Evolutionary conservation across 2,797 vertebrate species (phyloP), one percentile per base, ranked within the genome.

Genomic region (Scarus forsteni): DNA sequence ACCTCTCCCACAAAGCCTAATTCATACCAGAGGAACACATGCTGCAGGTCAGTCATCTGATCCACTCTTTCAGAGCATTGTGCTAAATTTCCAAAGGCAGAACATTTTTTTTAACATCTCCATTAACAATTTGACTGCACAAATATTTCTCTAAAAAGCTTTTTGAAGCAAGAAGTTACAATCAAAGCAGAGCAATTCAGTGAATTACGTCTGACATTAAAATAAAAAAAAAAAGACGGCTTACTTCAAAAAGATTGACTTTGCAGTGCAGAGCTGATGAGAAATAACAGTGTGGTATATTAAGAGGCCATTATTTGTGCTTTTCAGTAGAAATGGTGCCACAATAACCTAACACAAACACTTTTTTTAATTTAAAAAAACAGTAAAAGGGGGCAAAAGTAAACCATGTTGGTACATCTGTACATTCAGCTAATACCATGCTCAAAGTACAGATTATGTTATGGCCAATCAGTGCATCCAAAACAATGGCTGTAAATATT

Each of bases 1-100:
- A 89, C 83, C 83, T 74, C 66, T 75, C 79, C 87, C 79, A 80
- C 80, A 92, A 89, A 89, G 85, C 80, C 59, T 54, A 81, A 81
- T 81, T 91, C 87, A 92, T 87, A 78, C 67, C 77, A 86, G 61
- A 79, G 66, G 72, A 81, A 84, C 73, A 78, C 83, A 85, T 80
- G 80, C 79, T 80, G 63, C 56, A 82, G 83, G 70, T 86, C 85
- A 63, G 75, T 90, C 91, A 90, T 84, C 74, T 83, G 81, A 90
- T 66, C 59, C 70, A 36, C 13, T 63, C 40, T 53, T 63, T 76
- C 54, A 71, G 71, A 19, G 60, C 63, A 70, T 52, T 60, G 42
- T 66, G 52, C 49, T 49, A 43, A 46, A 83, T 19, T 70, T 61
- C 49, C 52, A 74, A 39, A 71, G 64, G 39, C 55, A 69, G 45